Base-by-base conservation (phyloP, 1,140 invertebrate genomes). In the Pristionchus pacificus region DNA sequence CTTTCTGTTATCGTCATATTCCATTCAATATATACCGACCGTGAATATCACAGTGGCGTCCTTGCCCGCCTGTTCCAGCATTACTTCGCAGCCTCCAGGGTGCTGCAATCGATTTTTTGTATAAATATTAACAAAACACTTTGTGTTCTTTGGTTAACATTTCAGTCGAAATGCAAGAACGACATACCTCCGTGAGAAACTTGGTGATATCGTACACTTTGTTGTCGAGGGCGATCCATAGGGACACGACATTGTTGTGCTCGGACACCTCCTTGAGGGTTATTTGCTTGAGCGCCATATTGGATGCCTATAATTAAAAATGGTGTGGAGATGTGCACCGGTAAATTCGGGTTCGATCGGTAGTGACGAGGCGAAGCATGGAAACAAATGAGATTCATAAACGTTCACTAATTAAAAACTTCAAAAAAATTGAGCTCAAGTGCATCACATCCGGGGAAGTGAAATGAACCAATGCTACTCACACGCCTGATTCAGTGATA, bases 41-140 rank as follows among this genome's bases (percentile, higher is more conserved):
- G 97, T 94, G 85, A 97, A 98, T 27, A 89, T 86, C 85, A 96
- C 93, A 49, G 92, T 93, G 15, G 89, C 91, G 87, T 95, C 92
- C 38, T 78, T 72, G 13, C 93, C 93, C 31, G 89, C 91, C 85
- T 93, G 91, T 84, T 98, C 95, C 76, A 97, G 83, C 13, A 98
- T 87, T 65, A 98, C 91, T 86, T 97, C 94, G 85, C 96, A 93
- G 58, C 95, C 95, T 68, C 95, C 95, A 77, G 95, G 95, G 88
- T 98, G 95, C 93, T 89, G 72, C 71, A 78, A 65, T n/a, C 0
- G n/a, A n/a, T n/a, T n/a, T n/a, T n/a, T 15, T 15, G 61, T 14
- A 69, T 15, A 14, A 72, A 65, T n/a, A 71, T 24, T 24, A 25
- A 67, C 24, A 60, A 1, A 72, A 63, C 2, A 1, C 24, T 67